These are phyloP conservation scores for Diglossa cyanea DNA, from an alignment of 2,797 vertebrate genomes.

Conservation along the genomic window DNA sequence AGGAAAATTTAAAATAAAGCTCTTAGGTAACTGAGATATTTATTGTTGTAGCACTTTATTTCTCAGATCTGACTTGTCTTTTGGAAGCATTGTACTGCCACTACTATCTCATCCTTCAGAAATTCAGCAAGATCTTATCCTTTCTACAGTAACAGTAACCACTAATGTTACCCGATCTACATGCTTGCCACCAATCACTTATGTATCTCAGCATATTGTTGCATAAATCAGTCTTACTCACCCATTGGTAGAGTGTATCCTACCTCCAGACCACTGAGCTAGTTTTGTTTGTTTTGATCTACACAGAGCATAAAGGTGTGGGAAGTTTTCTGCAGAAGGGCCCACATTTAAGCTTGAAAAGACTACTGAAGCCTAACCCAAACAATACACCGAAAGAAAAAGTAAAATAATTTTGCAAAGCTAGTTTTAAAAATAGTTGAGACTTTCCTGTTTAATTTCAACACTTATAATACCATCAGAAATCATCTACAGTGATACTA, in stretches of 20 bases:
- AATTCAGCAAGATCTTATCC: background rate
- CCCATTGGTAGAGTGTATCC: background rate
- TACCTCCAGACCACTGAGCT: background rate
- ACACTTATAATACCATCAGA: background rate
- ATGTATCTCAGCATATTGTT: background rate
- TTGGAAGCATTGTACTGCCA: background rate
- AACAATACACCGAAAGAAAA: background rate
- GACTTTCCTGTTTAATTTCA: background rate
- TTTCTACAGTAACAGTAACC: background rate
- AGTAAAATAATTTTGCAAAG: background rate
- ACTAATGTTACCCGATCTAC: background rate
- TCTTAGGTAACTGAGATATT: background rate
- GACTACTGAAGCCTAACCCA: background rate
- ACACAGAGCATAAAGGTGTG: background rate
- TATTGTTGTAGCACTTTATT: background rate
- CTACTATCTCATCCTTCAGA: background rate
- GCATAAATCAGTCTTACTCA: background rate
- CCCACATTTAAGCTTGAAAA: background rate
- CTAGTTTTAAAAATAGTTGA: background rate
- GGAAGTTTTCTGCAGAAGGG: background rate
- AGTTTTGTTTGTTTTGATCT: background rate
- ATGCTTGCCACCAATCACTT: background rate
- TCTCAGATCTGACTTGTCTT: background rate
- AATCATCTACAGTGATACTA: background rate
- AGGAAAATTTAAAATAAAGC: background rate